These are phyloP conservation scores for Mobula birostris DNA, from an alignment of 2,113 vertebrate species.

Conservation along the genomic window DNA sequence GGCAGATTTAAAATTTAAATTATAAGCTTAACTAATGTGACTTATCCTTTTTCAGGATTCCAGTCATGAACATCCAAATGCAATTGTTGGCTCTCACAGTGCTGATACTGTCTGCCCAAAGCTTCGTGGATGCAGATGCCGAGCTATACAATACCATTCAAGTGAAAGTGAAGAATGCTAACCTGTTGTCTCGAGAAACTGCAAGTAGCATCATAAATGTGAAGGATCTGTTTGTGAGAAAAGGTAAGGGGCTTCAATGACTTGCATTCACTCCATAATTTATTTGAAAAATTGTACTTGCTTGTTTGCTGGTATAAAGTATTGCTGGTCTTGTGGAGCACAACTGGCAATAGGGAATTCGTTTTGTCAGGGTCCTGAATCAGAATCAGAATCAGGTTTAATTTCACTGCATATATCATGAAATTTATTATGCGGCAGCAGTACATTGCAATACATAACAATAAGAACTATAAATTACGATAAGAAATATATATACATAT, in stretches of 20 bases:
- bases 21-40: not conserved
- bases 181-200: rapidly evolving
- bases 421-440: no score
- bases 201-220: not conserved
- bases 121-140: not conserved
- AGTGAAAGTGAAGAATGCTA: not conserved
- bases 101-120: not conserved
- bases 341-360: not conserved
- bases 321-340: not conserved
- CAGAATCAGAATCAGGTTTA: no score
- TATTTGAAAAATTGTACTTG: not conserved
- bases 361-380: no score
- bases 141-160: no score
- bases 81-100: not conserved
- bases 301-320: no score
- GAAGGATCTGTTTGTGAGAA: not conserved
- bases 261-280: not conserved
- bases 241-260: not conserved
- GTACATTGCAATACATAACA: no score
- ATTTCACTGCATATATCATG: no score
- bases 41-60: constrained; percentile 8
- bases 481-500: no score
- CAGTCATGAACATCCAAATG: not conserved
- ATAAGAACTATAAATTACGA: no score
- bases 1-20: not conserved